Percentiles rank a stretch among this genome's conserved stretches.
phyloP scores from a whole-genome alignment of 2,113 vertebrate genomes.

The Neofelis nebulosa region DNA sequence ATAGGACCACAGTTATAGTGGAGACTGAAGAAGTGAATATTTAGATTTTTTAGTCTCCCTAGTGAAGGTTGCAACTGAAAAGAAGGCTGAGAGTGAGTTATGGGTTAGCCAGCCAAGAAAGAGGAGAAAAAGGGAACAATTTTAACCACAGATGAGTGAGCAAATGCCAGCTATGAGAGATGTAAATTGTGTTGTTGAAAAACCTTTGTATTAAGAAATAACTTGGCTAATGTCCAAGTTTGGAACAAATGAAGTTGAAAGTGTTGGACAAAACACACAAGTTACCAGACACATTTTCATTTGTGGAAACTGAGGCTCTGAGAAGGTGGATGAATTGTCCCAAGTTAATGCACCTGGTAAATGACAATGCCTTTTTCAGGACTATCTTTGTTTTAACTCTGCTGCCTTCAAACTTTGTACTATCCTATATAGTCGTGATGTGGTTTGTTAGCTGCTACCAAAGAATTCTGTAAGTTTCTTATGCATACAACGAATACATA shows the following conservation, averaged over 20 bases:
- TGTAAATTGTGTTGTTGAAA: not conserved
- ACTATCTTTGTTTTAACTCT: not conserved
- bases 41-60: not conserved
- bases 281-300: not conserved
- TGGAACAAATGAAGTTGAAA: not conserved
- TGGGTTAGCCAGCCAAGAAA: not conserved
- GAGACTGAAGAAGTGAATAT: not conserved
- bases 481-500: not conserved
- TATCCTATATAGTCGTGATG: not conserved
- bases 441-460: not conserved
- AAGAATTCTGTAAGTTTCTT: not conserved
- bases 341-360: not conserved
- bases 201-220: not conserved
- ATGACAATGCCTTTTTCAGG: not conserved
- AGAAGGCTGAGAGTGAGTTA: not conserved
- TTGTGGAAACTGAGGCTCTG: not conserved
- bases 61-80: not conserved
- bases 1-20: not conserved
- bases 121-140: not conserved
- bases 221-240: not conserved
- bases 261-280: not conserved
- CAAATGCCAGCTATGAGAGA: not conserved
- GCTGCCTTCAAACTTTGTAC: not conserved
- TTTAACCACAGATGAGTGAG: not conserved
- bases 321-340: not conserved